Conservation (phyloP, 2,113 vertebrate genomes). For the Micronycteris hirsuta region DNA sequence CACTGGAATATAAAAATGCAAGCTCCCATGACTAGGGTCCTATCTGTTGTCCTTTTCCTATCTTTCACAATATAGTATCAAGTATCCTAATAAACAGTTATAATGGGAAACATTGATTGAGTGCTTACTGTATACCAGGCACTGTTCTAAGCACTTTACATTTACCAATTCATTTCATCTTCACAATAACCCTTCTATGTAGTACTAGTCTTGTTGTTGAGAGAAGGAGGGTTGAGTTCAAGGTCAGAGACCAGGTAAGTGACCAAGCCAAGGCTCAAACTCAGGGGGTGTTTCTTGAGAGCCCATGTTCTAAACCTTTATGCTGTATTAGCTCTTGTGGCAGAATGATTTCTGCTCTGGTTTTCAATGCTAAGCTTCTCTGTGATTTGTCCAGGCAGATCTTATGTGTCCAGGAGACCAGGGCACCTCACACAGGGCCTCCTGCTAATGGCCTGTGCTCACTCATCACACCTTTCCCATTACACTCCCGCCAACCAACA, state of each 20-base stretch:
- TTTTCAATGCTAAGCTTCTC: neutral
- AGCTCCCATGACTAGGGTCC: neutral
- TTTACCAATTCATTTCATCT: neutral
- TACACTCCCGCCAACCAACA: neutral
- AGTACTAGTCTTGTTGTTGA: neutral
- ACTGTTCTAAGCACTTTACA: neutral
- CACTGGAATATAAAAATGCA: neutral
- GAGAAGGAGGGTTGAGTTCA: neutral
- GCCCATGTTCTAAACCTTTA: neutral
- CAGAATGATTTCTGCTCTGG: neutral
- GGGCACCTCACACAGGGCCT: neutral
- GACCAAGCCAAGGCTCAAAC: neutral
- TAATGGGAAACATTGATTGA: neutral
- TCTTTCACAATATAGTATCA: neutral
- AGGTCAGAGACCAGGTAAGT: neutral
- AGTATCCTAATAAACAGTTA: neutral
- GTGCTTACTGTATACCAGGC: neutral
- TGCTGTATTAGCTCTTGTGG: neutral
- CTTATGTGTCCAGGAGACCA: neutral
- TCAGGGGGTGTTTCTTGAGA: neutral
- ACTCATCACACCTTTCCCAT: neutral
- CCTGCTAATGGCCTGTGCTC: neutral
- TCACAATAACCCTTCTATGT: neutral
- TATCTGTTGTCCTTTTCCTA: neutral
- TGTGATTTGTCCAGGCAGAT: neutral